Conservation (phyloP, 2,797 vertebrate genomes). For the Chrysocyon brachyurus region DNA sequence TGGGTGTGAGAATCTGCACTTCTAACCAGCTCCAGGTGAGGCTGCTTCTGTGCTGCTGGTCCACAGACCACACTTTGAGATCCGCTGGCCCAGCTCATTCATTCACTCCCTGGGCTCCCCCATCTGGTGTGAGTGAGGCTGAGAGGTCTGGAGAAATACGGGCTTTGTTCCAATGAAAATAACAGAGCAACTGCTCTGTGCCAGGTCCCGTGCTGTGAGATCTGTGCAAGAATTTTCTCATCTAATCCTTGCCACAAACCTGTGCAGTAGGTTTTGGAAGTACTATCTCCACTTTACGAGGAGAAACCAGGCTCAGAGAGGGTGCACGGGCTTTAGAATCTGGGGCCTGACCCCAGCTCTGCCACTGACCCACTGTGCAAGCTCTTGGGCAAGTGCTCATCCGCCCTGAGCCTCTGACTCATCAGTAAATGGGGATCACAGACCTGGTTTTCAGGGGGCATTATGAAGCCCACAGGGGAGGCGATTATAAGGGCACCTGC, state of each 20-base stretch:
- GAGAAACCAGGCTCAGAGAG: not conserved
- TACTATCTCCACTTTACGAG: not conserved
- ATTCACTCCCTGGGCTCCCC: not conserved
- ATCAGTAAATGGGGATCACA: not conserved
- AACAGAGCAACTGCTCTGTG: too few species aligned
- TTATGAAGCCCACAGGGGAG: not conserved
- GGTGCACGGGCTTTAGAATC: not conserved
- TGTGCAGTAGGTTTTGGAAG: not conserved
- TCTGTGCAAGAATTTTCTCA: not conserved
- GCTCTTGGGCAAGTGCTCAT: not conserved
- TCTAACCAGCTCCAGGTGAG: not conserved
- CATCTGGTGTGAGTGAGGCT: not conserved
- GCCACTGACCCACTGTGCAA: not conserved
- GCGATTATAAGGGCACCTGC: not conserved
- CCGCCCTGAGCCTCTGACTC: not conserved
- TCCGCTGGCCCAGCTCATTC: too few species aligned
- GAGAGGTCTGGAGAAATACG: not conserved
- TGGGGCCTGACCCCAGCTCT: not conserved
- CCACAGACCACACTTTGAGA: not conserved
- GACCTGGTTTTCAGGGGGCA: not conserved
- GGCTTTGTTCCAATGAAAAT: not conserved
- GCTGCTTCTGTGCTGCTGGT: too few species aligned
- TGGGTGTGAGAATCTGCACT: not conserved
- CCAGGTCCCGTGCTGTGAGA: not conserved
- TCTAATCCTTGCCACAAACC: not conserved